These are phyloP conservation scores for Calidris pugnax DNA, from an alignment of 2,113 vertebrate genomes.

Conservation along the genomic window DNA sequence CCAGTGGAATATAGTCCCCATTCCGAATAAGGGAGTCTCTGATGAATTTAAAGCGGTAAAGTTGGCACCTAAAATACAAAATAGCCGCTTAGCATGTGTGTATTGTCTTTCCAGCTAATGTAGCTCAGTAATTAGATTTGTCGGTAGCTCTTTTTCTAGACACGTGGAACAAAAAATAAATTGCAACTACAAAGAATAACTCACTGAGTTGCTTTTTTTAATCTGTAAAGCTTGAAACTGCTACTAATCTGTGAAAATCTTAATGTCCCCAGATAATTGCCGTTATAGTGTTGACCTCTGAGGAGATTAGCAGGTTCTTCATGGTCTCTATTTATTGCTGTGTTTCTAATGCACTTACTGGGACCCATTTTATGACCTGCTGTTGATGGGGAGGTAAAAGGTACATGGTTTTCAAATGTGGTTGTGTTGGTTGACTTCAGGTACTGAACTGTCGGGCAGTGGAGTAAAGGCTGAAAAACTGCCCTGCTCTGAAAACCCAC, in stretches of 20 bases:
- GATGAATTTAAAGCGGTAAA: not conserved
- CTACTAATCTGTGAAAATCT: not conserved
- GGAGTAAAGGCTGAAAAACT: not conserved
- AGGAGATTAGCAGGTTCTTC: not conserved
- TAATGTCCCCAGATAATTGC: not conserved
- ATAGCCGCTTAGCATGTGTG: too few relatives aligned
- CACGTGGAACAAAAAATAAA: not conserved
- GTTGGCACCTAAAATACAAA: not conserved
- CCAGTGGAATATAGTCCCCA: too few relatives aligned
- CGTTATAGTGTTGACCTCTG: not conserved
- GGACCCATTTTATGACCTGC: not conserved
- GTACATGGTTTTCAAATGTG: not conserved
- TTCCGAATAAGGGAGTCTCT: not conserved
- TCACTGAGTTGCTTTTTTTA: rapidly evolving
- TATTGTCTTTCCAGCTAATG: not conserved
- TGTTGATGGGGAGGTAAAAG: not conserved
- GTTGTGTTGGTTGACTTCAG: not conserved
- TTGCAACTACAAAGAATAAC: not conserved
- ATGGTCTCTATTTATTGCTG: not conserved
- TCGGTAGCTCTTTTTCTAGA: not conserved
- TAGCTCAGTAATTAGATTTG: not conserved
- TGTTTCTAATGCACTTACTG: not conserved
- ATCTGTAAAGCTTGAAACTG: not conserved
- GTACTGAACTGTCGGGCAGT: not conserved
- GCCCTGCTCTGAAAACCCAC: not conserved